Percentiles rank a stretch among this genome's conserved stretches.
Conservation (phyloP, 1,140 invertebrate genomes). For the Drosophila pseudoobscura region DNA sequence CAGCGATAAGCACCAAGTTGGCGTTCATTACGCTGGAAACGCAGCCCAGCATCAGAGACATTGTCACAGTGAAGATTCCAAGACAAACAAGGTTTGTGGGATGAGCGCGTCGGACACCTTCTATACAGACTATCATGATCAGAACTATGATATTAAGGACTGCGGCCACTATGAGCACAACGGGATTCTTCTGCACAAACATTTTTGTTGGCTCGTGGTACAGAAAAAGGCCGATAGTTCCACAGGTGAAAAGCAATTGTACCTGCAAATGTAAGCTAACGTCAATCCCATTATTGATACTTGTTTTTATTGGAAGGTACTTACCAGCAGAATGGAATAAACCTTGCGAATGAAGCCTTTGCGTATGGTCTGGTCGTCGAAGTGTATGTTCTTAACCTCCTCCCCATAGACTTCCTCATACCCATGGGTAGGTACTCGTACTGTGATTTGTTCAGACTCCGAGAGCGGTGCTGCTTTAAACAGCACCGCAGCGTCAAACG, state of each 20-base stretch:
- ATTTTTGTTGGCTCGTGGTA: constrained; percentile 50
- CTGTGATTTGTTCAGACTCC: constrained; percentile 26
- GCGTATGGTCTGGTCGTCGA: constrained; percentile 56
- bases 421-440: constrained; percentile 2
- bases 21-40: constrained; percentile 36
- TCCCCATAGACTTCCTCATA: background rate
- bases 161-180: constrained; percentile 16
- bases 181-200: constrained; percentile 30
- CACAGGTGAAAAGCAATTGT: constrained; percentile 55
- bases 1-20: constrained; percentile 36
- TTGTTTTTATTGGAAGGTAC: background rate
- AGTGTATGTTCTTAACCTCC: constrained; percentile 32
- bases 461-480: background rate
- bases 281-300: background rate
- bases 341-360: constrained; percentile 67
- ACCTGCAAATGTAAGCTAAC: constrained; percentile 20
- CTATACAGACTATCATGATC: constrained; percentile 37
- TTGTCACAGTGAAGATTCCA: constrained; percentile 51
- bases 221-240: constrained; percentile 42
- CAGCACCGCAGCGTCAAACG: background rate
- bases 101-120: constrained; percentile 44
- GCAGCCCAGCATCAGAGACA: constrained; percentile 49
- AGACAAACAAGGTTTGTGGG: constrained; percentile 56
- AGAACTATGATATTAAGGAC: constrained; percentile 55
- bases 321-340: constrained; percentile 57